Evolutionary conservation across 2,113 vertebrate genomes (phyloP), one percentile per base, ranked within the genome.

Genomic region (Lycaon pictus): DNA sequence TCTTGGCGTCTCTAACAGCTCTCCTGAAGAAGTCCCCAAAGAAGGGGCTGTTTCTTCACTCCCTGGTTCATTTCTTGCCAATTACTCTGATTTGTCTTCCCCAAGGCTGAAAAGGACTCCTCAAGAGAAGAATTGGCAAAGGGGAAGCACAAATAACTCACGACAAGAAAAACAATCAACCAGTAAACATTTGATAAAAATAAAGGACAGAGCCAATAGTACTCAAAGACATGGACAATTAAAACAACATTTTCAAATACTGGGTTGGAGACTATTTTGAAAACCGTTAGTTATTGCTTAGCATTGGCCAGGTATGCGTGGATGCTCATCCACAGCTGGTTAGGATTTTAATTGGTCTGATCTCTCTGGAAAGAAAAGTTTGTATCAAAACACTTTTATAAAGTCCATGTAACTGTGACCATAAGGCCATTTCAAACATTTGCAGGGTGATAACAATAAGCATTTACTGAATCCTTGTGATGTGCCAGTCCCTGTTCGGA

Each of bases 401-500:
- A 72, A 62, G 76, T 17, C 23, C 25, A 3, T 0, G 2, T 3
- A 19, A 37, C 25, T 22, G 1, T 22, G 53, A 55, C 11, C 15
- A 1, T 11, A 53, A 60, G 19, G 16, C 63, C n/a, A 20, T 69
- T 58, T 69, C 15, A 58, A 11, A 67, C 53, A 80, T 67, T n/a
- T 35, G 13, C 9, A 1, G 11, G 63, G 23, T 51, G 76, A 16
- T 23, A 11, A 37, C 8, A 3, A 80, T 7, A 10, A 27, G 27
- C 5, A 11, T 16, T 29, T 71, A 13, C 3, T 20, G 22, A 13
- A 20, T 16, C 16, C 72, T n/a, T 8, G 16, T 16, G 63, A 29
- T 1, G 8, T 0, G 15, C 22, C 2, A 25, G 22, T 35, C 13
- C 5, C 27, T 23, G 53, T 17, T 58, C 10, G 12, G 3, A 77